Evolutionary conservation across 1,140 invertebrate species (phyloP).

Genomic region (Bombus confusus): DNA sequence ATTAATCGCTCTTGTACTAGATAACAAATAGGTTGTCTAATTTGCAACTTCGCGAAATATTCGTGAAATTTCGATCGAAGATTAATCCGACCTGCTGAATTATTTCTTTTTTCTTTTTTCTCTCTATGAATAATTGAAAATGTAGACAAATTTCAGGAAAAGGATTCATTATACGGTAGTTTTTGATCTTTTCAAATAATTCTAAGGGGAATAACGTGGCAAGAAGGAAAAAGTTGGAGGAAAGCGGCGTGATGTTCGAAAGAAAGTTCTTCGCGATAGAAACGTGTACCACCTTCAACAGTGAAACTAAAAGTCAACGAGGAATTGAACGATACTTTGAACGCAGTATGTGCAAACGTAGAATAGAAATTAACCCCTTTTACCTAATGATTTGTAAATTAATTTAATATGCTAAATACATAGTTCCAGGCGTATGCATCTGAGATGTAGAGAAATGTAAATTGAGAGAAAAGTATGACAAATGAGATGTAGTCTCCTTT

Average conservation of each 20-base stretch:
- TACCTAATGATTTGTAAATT: not conserved
- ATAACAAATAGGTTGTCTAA: constrained; percentile 70
- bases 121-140: not conserved
- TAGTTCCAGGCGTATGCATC: not conserved
- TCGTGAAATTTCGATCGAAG: constrained; percentile 20
- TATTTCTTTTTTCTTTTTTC: not conserved
- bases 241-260: constrained; percentile 24
- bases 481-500: not conserved
- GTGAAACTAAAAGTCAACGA: constrained; percentile 26
- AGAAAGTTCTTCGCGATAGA: constrained; percentile 46
- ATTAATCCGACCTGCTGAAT: not conserved
- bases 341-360: not conserved
- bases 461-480: not conserved
- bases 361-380: not conserved
- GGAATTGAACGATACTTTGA: not conserved
- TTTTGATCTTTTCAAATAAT: not conserved
- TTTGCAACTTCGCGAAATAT: constrained; percentile 40
- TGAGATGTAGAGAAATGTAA: not conserved
- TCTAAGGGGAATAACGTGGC: not conserved
- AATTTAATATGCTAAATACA: not conserved
- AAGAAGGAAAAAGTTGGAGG: constrained; percentile 20
- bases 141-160: not conserved
- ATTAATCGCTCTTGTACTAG: constrained; percentile 57
- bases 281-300: constrained; percentile 18
- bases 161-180: not conserved